phyloP scores from a whole-genome alignment of 2,888 invertebrate genomes.

The Noctua comes region DNA sequence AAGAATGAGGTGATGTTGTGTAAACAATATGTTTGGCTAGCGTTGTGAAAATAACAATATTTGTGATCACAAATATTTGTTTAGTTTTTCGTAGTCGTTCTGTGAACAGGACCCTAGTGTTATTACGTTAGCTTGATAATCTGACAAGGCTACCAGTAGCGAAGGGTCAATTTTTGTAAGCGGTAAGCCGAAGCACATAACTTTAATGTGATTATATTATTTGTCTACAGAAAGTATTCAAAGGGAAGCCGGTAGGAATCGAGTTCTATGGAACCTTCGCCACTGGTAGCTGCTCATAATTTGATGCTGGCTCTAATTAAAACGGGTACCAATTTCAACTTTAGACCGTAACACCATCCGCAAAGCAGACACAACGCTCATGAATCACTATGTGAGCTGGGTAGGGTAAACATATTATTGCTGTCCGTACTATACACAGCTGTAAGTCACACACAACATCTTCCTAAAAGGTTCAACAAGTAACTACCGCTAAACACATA shows the following conservation, averaged over 20 bases:
- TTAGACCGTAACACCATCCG: neutral
- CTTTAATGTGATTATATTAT: too few relatives aligned
- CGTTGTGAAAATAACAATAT: conserved; percentile 10
- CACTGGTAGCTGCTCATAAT: neutral
- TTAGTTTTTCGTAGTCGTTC: neutral
- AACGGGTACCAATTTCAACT: neutral
- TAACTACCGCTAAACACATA: conserved; percentile 36
- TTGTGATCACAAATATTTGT: conserved; percentile 25
- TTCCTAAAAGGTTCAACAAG: conserved; percentile 24
- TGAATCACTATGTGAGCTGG: conserved; percentile 11
- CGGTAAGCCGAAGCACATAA: too few relatives aligned
- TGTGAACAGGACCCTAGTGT: neutral
- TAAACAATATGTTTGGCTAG: conserved; percentile 9
- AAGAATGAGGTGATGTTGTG: conserved; percentile 12
- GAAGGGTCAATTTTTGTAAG: too few relatives aligned
- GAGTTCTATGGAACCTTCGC: too few relatives aligned
- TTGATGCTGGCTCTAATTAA: neutral
- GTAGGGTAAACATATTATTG: conserved; percentile 3
- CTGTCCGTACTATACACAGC: neutral
- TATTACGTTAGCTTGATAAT: neutral
- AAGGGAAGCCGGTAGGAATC: too few relatives aligned
- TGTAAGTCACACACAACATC: conserved; percentile 25
- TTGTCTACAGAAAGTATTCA: too few relatives aligned
- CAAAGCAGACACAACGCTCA: neutral
- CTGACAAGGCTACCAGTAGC: neutral